Evolutionary conservation across 2,113 vertebrate species (phyloP).

Genomic region (Circaetus gallicus): DNA sequence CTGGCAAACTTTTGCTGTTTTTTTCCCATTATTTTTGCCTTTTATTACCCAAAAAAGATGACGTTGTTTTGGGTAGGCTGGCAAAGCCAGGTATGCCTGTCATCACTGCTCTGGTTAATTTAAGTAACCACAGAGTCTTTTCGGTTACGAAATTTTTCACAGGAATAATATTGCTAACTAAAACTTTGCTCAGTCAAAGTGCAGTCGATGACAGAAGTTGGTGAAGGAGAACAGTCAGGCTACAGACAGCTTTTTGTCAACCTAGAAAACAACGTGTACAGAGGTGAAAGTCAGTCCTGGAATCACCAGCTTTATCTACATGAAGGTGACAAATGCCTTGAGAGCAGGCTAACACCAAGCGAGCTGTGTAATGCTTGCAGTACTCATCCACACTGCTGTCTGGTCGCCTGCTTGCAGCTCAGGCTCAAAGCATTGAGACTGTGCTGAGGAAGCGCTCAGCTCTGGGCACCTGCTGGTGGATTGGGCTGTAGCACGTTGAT

Average conservation of each 20-base stretch:
- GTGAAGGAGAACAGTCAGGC: conserved; percentile 28
- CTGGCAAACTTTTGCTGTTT: neutral
- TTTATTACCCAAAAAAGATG: neutral
- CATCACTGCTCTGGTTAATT: neutral
- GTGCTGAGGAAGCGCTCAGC: neutral
- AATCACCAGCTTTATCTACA: conserved; percentile 37
- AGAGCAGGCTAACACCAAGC: conserved; percentile 32
- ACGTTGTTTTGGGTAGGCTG: neutral
- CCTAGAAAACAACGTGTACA: conserved; percentile 50
- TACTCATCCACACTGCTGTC: conserved; percentile 39
- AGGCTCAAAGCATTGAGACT: conserved; percentile 30
- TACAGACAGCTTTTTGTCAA: conserved; percentile 45
- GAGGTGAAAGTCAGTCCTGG: conserved; percentile 51
- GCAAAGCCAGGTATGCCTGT: neutral
- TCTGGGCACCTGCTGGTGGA: conserved; percentile 23
- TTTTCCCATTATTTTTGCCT: neutral
- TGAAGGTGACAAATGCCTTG: conserved; percentile 50
- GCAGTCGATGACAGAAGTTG: conserved; percentile 19
- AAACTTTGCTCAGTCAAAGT: conserved; percentile 34
- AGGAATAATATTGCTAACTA: neutral
- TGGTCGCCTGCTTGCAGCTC: conserved; percentile 52
- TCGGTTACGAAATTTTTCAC: neutral
- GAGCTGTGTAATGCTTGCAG: conserved; percentile 18
- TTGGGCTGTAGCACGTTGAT: conserved; percentile 31
- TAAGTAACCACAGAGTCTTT: neutral